Base-by-base conservation (phyloP, 1,140 invertebrate species). In the Asobara japonica region DNA sequence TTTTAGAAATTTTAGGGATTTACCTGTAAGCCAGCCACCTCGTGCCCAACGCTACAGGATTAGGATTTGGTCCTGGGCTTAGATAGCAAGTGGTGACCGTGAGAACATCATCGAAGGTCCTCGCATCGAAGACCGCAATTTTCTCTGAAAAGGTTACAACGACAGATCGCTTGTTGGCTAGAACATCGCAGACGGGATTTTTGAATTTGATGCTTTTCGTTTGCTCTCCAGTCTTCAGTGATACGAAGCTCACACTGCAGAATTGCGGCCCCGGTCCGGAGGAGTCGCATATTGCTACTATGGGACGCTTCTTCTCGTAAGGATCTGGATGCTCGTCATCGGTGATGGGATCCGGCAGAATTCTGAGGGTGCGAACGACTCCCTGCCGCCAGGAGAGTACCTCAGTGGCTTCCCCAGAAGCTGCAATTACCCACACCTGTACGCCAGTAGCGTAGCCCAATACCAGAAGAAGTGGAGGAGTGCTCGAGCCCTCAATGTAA, bases 121-220 rank as follows among this genome's bases (percentile, higher is more conserved):
- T 91, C 4, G 96, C 93, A 88, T 98, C 95, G 83, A 97, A 97
- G 10, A 98, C 92, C 0, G 96, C 93, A 71, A 99, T 93, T 76
- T 94, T 93, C 84, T 98, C 97, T 48, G 92, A 88, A 82, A 98
- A 97, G 0, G 95, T 93, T 2, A 97, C 92, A 27, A 96, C 93
- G 65, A 98, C 89, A 2, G 93, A 94, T 45, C 92, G 89, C 72
- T 91, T 91, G 88, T 96, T 97, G 31, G 94, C 94, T 73, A 95
- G 82, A 38, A 99, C 93, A 84, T 97, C 96, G 77, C 94, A 89
- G 25, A 99, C 92, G 6, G 93, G 92, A 84, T 94, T 95, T 83
- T 97, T 97, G 87, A 98, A 99, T 84, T 97, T 96, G 72, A 97
- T 94, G 79, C 91, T 94, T 84, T 96, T 96, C 1, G 94, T 90